Conservation (phyloP, 1,140 invertebrate genomes). For the Zaprionus ornatus region DNA sequence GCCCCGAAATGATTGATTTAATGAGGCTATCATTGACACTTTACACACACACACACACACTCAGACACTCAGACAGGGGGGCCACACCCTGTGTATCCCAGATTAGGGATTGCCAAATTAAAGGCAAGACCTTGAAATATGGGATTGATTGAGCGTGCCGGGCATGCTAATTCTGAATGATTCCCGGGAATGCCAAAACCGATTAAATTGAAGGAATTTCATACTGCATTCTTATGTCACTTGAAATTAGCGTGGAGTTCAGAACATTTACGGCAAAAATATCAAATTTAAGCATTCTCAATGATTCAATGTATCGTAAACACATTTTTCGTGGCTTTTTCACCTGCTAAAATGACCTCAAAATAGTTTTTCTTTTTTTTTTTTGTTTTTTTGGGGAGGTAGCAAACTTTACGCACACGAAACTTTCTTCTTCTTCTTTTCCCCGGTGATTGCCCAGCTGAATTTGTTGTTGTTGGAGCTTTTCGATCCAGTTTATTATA, state of each 20-base stretch:
- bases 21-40: slow-evolving; percentile 70
- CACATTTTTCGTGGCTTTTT: slow-evolving; percentile 9
- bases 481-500: slow-evolving; percentile 47
- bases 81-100: slow-evolving; percentile 13
- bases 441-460: slow-evolving; percentile 6
- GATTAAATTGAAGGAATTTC: neutral
- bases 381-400: too few species aligned
- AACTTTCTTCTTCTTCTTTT: slow-evolving; percentile 9
- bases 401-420: slow-evolving; percentile 33
- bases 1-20: slow-evolving; percentile 73
- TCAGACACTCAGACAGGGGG: neutral
- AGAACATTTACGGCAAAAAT: neutral
- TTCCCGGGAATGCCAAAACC: neutral
- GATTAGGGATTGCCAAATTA: slow-evolving; percentile 26
- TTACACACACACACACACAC: neutral
- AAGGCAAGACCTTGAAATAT: slow-evolving; percentile 33
- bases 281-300: neutral
- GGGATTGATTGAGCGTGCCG: slow-evolving; percentile 2
- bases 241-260: neutral
- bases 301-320: neutral
- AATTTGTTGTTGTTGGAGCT: slow-evolving; percentile 1
- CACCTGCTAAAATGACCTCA: slow-evolving; percentile 22
- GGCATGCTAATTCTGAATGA: neutral
- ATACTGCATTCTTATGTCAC: neutral
- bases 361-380: slow-evolving; percentile 4